Base-by-base conservation (phyloP, 2,113 vertebrate genomes). In the Geothlypis trichas region DNA sequence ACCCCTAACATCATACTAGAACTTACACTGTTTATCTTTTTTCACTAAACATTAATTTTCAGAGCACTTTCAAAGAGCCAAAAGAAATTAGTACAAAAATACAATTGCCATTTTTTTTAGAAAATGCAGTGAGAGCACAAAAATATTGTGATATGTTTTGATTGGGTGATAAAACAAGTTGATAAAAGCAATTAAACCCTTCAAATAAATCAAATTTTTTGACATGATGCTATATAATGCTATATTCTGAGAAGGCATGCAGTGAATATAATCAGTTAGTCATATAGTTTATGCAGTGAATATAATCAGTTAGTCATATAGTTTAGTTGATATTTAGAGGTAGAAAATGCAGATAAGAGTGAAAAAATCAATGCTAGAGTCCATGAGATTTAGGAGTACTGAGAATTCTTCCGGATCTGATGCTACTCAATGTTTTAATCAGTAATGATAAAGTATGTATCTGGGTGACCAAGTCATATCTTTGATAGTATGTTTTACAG, bases 121-220 rank as follows among this genome's bases (percentile, higher is more conserved):
- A 84, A 90, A 87, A 87, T 73, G 37, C 44, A 81, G 58, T 0
- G 0, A 76, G 8, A 79, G 19, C n/a, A 84, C 0, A 6, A 89
- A 78, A 83, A 62, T 13, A 4, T 58, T 91, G 47, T 65, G 30
- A 61, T 72, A 31, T 1, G 5, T 67, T 78, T 91, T 91, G 44
- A 76, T 62, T 3, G 4, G 11, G 5, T 37, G 42, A 76, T 54
- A 57, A 83, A 91, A 35, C 11, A 76, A 68, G 17, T 73, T 90
- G 62, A 79, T 87, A 72, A 79, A 94, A 82, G 17, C 37, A 82
- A 85, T 85, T 85, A 69, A 22, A 52, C 11, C 28, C n/a, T 83
- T 85, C 28, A 91, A 82, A 84, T 68, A 76, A 65, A 91, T 85
- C 31, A 68, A 81, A 69, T 41, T 4, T 62, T 92, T 73, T 73